Base-by-base conservation (phyloP, 2,113 vertebrate genomes). In the Rhinolophus sinicus region DNA sequence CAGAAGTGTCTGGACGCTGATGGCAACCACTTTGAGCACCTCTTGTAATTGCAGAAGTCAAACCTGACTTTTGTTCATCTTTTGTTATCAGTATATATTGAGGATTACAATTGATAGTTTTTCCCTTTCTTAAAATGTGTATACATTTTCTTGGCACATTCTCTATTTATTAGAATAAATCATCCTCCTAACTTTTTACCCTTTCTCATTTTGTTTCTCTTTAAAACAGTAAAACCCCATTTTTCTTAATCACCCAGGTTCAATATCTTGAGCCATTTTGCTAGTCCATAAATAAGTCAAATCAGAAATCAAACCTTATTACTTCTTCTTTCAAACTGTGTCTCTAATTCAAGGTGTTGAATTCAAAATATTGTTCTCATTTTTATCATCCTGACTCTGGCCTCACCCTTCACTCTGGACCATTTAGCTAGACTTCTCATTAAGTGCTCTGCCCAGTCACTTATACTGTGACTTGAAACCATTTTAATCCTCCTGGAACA, bases 121-220 rank as follows among this genome's bases (percentile, higher is more conserved):
- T 44, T 44, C 7, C 40, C 40, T 44, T 44, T 44, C 6, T 44
- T 44, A 44, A 44, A 44, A 44, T 44, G 40, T 44, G 40, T 44
- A 44, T 44, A 5, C 40, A 44, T 44, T 44, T 44, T 44, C 40
- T 44, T 44, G 40, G 40, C 40, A 44, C 40, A 4, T 44, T 44
- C 40, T 44, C 40, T 92, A 69, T 54, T 90, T 87, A n/a, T 80
- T 92, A 87, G 47, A 78, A 78, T 69, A 76, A 69, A 22, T 90
- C 28, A 94, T 80, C 30, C 78, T 22, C 19, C 8, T n/a, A 65
- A 77, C 12, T 0, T 72, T 73, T n/a, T 73, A 65, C 2, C 7
- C 28, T 72, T 77, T 35, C 19, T 14, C 50, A 76, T 81, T 40
- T 30, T 80, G 54, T 65, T 89, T 80, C 30, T 75, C 40, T 92